Conservation (phyloP, 2,797 vertebrate genomes). For the Rhinogobio ventralis region DNA sequence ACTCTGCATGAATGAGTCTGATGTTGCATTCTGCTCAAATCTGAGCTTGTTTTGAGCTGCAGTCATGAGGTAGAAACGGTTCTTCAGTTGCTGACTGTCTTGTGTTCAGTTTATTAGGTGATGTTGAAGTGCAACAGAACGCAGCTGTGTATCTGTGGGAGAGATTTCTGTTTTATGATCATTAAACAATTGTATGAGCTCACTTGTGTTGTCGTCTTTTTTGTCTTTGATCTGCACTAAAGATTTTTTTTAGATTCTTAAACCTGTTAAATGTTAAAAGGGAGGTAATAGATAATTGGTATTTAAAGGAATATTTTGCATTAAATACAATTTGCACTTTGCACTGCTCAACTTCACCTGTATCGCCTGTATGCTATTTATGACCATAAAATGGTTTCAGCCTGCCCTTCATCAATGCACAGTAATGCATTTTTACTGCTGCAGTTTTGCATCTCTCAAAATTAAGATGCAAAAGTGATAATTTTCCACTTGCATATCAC, state of each 20-base stretch:
- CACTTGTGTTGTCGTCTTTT: neutral
- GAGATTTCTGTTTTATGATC: constrained; percentile 20
- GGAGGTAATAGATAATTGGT: neutral
- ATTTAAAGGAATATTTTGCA: neutral
- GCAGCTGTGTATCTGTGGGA: constrained; percentile 1
- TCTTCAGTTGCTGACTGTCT: neutral
- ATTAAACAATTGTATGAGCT: constrained; percentile 49
- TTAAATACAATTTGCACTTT: neutral
- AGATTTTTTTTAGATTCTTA: neutral
- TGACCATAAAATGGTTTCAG: neutral
- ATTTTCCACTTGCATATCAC: neutral
- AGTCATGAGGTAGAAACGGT: neutral
- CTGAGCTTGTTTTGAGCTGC: neutral
- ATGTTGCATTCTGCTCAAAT: neutral
- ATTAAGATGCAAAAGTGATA: neutral
- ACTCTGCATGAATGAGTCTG: neutral
- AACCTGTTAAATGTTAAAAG: neutral
- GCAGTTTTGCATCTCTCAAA: neutral
- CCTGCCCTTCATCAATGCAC: neutral
- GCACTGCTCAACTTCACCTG: neutral
- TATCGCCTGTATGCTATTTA: neutral
- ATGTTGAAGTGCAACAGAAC: neutral
- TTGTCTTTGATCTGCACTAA: neutral
- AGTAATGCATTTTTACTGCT: neutral
- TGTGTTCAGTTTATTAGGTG: constrained; percentile 1